Percentiles rank a stretch among this genome's conserved stretches.
phyloP scores from a whole-genome alignment of 2,888 invertebrate genomes.

The Cosmia trapezina region DNA sequence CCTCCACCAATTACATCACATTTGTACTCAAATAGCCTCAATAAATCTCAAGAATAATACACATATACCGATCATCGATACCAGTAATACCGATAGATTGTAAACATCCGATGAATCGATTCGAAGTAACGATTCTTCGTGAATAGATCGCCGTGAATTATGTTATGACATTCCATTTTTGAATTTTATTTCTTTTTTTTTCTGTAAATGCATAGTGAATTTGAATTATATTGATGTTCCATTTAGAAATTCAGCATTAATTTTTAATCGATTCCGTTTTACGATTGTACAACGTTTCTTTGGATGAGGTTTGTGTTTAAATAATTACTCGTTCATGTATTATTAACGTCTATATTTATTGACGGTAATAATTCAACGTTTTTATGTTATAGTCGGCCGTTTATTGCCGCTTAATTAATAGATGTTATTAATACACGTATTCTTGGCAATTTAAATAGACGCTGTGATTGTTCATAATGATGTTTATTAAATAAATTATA shows the following conservation, averaged over 20 bases:
- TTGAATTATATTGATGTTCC: slow-evolving; percentile 46
- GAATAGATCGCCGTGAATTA: slow-evolving; percentile 57
- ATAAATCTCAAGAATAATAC: slow-evolving; percentile 59
- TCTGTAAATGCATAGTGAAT: slow-evolving; percentile 33
- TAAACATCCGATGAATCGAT: slow-evolving; percentile 62
- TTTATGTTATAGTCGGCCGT: slow-evolving; percentile 53
- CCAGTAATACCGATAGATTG: slow-evolving; percentile 48
- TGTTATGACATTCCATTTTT: slow-evolving; percentile 58
- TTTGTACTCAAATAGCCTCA: slow-evolving; percentile 58
- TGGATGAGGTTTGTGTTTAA: slow-evolving; percentile 51
- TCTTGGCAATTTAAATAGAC: slow-evolving; percentile 52
- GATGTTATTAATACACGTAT: slow-evolving; percentile 55
- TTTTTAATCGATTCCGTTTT: slow-evolving; percentile 57
- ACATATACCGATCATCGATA: slow-evolving; percentile 50
- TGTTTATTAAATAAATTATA: slow-evolving; percentile 52
- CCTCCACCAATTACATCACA: slow-evolving; percentile 61
- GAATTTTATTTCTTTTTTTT: slow-evolving; percentile 36
- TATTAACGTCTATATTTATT: slow-evolving; percentile 60
- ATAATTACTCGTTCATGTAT: slow-evolving; percentile 59
- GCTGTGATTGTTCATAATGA: slow-evolving; percentile 50
- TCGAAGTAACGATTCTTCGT: slow-evolving; percentile 51
- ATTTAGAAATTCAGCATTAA: slow-evolving; percentile 38
- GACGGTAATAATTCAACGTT: slow-evolving; percentile 53
- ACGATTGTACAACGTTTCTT: slow-evolving; percentile 48
- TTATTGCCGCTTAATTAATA: slow-evolving; percentile 59